A percentile compares a stretch with the other conserved stretches of the same genome.
These are phyloP conservation scores for Calephelis perditalis DNA, from an alignment of 2,888 invertebrate species.

Conservation along the genomic window DNA sequence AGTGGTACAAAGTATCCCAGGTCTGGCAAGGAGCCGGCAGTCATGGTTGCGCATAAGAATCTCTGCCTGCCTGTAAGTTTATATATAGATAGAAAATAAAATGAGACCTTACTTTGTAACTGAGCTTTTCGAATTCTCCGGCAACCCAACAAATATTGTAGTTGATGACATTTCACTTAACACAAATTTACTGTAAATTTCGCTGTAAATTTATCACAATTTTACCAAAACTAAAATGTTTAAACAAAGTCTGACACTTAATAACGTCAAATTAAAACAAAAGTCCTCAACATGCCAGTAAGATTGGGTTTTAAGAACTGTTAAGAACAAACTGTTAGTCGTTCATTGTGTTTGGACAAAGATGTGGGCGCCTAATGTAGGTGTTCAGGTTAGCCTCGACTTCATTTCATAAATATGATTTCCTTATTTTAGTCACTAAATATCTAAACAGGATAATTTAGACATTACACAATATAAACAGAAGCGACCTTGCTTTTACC, in stretches of 20 bases:
- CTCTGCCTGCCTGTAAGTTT: not conserved
- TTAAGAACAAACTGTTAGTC: slow-evolving; percentile 48
- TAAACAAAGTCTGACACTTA: slow-evolving; percentile 25
- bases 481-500: no score
- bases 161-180: slow-evolving; percentile 78
- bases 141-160: slow-evolving; percentile 77
- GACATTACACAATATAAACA: not conserved
- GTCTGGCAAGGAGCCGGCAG: no score
- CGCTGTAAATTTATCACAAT: slow-evolving; percentile 36
- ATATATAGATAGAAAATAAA: slow-evolving; percentile 10
- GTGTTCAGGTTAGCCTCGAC: slow-evolving; percentile 45
- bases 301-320: slow-evolving; percentile 44
- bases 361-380: slow-evolving; percentile 59
- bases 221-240: slow-evolving; percentile 22
- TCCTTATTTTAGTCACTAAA: slow-evolving; percentile 34
- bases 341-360: slow-evolving; percentile 48
- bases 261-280: slow-evolving; percentile 23
- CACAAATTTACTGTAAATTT: slow-evolving; percentile 33
- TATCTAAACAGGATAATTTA: not conserved
- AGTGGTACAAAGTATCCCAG: no score
- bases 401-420: slow-evolving; percentile 44
- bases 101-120: slow-evolving; percentile 71
- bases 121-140: slow-evolving; percentile 79
- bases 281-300: slow-evolving; percentile 46
- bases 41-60: no score